phyloP scores from a whole-genome alignment of 2,797 vertebrate genomes.

The Lateolabrax maculatus region DNA sequence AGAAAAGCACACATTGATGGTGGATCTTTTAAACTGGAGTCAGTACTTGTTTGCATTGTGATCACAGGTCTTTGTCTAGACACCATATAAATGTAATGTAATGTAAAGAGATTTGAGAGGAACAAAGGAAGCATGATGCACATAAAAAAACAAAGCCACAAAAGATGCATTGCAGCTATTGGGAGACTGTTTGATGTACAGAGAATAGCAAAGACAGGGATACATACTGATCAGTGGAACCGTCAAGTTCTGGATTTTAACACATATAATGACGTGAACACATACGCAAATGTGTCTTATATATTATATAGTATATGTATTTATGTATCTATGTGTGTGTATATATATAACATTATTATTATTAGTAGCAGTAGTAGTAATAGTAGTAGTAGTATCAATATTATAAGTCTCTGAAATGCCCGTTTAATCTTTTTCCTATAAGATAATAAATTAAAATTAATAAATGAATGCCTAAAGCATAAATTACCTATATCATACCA shows the following conservation, averaged over 20 bases:
- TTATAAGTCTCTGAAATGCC: background rate
- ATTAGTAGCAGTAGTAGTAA: too few species aligned
- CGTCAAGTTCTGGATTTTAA: background rate
- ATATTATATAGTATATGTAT: too few species aligned
- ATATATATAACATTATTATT: too few species aligned
- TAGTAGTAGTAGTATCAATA: too few species aligned
- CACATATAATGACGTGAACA: background rate
- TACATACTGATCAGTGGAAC: background rate
- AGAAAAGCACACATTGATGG: constrained; percentile 23
- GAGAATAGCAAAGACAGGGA: background rate
- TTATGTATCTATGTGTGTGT: too few species aligned
- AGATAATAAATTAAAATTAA: too few species aligned
- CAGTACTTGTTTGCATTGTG: constrained; percentile 38
- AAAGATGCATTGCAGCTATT: background rate
- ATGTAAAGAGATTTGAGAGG: constrained; percentile 25
- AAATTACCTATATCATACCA: background rate
- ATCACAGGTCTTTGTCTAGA: constrained; percentile 32
- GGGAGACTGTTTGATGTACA: background rate
- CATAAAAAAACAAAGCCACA: background rate
- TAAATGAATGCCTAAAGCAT: background rate
- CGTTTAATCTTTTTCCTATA: background rate
- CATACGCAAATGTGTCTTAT: background rate
- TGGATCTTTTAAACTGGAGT: constrained; percentile 23
- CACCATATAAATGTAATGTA: constrained; percentile 4
- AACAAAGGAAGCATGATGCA: constrained; percentile 15